A percentile compares a stretch with the other conserved stretches of the same genome.
Conservation (phyloP, 30 jellyfish, hydroid and myxozoan species). For the Turritopsis rubra region DNA sequence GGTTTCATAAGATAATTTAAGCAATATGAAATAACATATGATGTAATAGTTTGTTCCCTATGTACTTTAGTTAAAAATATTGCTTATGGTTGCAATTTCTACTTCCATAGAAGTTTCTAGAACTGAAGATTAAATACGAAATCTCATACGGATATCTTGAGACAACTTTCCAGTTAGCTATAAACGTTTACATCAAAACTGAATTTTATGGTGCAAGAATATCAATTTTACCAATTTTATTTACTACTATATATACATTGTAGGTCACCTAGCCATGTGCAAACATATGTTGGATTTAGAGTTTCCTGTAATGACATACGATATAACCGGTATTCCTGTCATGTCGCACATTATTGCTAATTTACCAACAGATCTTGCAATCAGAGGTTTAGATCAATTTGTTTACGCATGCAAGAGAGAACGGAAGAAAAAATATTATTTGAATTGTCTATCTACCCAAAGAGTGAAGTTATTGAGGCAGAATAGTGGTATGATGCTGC, state of each 20-base stretch:
- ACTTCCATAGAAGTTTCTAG: too few relatives aligned
- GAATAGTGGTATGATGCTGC: not conserved
- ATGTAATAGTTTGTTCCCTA: too few relatives aligned
- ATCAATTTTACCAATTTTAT: too few relatives aligned
- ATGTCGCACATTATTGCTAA: conserved; percentile 53
- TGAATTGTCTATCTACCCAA: not conserved
- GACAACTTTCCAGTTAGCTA: too few relatives aligned
- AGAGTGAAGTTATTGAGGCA: not conserved
- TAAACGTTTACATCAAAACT: too few relatives aligned
- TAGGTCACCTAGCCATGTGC: conserved; percentile 10
- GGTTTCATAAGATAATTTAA: too few relatives aligned
- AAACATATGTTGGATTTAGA: conserved; percentile 45
- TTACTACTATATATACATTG: not conserved
- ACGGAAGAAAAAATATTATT: not conserved
- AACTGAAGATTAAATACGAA: too few relatives aligned
- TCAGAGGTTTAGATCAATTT: not conserved
- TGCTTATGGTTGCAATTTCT: too few relatives aligned
- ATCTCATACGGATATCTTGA: too few relatives aligned
- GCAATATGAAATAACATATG: too few relatives aligned
- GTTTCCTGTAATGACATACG: conserved; percentile 83
- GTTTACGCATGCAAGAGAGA: not conserved
- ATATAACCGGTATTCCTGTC: conserved; percentile 60
- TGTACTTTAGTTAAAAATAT: too few relatives aligned
- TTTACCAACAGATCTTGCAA: conserved; percentile 44
- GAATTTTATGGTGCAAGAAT: too few relatives aligned